phyloP scores from a whole-genome alignment of 2,113 vertebrate species.

The Agelaius phoeniceus region DNA sequence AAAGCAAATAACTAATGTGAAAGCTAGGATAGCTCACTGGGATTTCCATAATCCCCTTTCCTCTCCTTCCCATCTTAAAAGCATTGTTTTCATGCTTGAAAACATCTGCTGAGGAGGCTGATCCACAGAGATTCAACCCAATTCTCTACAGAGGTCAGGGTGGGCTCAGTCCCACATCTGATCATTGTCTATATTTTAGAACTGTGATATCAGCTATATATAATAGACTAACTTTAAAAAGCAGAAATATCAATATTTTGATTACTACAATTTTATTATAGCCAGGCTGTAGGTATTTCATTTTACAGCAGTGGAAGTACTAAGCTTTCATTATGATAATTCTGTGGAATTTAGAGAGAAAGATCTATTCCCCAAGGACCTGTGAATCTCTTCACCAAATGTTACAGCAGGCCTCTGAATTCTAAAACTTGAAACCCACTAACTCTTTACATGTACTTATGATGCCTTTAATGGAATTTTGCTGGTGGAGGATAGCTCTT shows the following conservation, averaged over 20 bases:
- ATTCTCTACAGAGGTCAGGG: neutral
- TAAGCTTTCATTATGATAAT: neutral
- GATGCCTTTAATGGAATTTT: neutral
- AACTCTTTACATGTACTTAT: neutral
- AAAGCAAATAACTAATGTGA: neutral
- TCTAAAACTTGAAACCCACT: neutral
- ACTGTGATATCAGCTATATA: neutral
- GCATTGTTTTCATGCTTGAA: neutral
- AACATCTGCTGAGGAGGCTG: neutral
- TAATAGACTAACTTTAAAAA: neutral
- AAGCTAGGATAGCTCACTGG: neutral
- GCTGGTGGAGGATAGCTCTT: neutral
- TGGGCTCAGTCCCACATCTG: neutral
- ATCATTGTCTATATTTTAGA: neutral
- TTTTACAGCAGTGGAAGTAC: neutral
- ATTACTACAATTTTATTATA: neutral
- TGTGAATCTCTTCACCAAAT: neutral
- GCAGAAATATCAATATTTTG: neutral
- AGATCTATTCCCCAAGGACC: neutral
- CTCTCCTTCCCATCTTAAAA: neutral
- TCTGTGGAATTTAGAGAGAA: neutral
- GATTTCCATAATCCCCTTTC: slow-evolving; percentile 1
- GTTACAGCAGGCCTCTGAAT: neutral
- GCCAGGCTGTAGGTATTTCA: neutral
- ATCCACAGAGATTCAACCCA: neutral